phyloP scores from a whole-genome alignment of 2,113 vertebrate species.

The Laticauda laticaudata region DNA sequence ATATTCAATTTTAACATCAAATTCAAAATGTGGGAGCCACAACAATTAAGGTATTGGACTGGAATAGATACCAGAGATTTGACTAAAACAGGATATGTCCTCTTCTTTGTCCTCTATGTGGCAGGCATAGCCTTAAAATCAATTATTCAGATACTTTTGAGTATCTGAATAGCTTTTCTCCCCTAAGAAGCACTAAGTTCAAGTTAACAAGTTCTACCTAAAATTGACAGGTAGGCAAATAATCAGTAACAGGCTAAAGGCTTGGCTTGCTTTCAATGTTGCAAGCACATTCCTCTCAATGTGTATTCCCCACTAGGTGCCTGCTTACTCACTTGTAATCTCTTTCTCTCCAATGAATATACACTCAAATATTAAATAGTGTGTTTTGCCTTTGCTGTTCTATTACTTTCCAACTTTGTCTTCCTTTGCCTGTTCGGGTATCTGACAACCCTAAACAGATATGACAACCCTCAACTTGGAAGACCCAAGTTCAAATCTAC shows the following conservation, averaged over 20 bases:
- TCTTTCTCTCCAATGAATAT: background rate
- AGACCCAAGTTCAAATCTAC: background rate
- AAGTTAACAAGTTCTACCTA: background rate
- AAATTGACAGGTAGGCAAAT: background rate
- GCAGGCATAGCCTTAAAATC: background rate
- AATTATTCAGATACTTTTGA: background rate
- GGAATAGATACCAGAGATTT: background rate
- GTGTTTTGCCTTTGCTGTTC: background rate
- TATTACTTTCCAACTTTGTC: background rate
- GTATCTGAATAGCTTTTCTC: background rate
- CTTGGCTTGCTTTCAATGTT: background rate
- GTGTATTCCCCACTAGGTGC: background rate
- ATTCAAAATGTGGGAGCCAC: background rate
- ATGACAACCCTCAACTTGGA: background rate
- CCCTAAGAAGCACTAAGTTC: background rate
- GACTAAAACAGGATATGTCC: background rate
- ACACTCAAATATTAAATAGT: background rate
- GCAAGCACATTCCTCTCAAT: background rate
- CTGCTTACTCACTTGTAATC: background rate
- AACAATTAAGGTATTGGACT: background rate
- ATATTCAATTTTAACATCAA: background rate
- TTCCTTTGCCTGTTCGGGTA: background rate
- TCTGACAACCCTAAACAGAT: background rate
- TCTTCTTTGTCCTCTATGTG: background rate
- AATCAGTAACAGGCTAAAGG: background rate